A percentile compares a stretch with the other conserved stretches of the same genome.
phyloP scores from a whole-genome alignment of 1,140 invertebrate genomes.

The Chrysomallon squamiferum region DNA sequence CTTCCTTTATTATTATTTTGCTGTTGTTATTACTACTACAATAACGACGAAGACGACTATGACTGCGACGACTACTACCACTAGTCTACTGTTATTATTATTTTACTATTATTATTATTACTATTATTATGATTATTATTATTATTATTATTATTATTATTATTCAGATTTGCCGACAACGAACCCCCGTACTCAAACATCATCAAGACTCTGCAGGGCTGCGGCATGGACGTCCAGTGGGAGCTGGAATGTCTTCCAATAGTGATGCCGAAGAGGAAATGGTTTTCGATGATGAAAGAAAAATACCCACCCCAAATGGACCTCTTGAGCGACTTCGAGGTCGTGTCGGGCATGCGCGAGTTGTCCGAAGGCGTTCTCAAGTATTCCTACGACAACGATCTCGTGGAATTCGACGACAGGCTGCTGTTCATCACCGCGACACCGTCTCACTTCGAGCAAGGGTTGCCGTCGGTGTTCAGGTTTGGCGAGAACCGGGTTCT shows the following conservation, averaged over 20 bases:
- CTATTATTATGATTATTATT: neutral
- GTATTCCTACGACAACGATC: conserved; percentile 45
- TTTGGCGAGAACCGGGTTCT: conserved; percentile 30
- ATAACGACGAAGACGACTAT: too few relatives aligned
- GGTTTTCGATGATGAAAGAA: conserved; percentile 57
- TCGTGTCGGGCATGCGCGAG: conserved; percentile 52
- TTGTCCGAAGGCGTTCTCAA: conserved; percentile 58
- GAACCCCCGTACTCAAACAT: conserved; percentile 52
- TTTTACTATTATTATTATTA: too few relatives aligned
- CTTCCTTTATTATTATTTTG: too few relatives aligned
- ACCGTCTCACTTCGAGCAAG: conserved; percentile 27
- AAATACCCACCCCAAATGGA: conserved; percentile 57
- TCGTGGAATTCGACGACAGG: conserved; percentile 51
- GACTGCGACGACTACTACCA: too few relatives aligned
- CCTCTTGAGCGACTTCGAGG: conserved; percentile 48
- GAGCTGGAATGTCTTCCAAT: conserved; percentile 57
- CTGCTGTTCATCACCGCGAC: conserved; percentile 54
- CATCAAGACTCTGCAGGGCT: conserved; percentile 49
- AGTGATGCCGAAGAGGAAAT: conserved; percentile 52
- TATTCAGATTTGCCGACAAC: conserved; percentile 37
- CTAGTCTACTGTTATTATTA: too few relatives aligned
- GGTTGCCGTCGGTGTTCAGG: conserved; percentile 39
- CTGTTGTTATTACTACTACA: too few relatives aligned
- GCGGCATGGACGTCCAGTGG: conserved; percentile 55
- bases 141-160: neutral